phyloP scores from a whole-genome alignment of 1,140 invertebrate genomes.

The Apis dorsata region DNA sequence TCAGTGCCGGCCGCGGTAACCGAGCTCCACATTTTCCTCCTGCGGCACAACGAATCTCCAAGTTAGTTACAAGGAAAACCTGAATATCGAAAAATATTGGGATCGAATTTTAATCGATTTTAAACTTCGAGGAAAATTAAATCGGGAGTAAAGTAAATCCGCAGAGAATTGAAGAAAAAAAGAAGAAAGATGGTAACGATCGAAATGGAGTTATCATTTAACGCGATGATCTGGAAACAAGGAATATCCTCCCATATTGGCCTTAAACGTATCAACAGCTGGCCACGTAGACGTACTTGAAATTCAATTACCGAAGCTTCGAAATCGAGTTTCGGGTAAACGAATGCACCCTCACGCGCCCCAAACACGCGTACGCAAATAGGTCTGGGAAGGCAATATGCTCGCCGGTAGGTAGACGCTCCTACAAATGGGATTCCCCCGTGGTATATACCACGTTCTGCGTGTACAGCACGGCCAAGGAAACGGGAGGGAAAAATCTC shows the following conservation, averaged over 20 bases:
- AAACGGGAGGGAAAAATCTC: conserved; percentile 13
- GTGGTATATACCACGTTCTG: conserved; percentile 5
- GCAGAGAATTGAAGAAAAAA: no score
- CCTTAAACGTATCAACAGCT: conserved; percentile 35
- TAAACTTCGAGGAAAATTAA: no score
- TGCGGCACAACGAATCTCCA: conserved; percentile 41
- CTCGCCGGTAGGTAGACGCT: conserved; percentile 1
- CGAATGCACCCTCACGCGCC: conserved; percentile 60
- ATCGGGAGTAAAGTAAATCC: no score
- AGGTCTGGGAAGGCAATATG: conserved; percentile 41
- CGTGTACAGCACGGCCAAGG: neutral
- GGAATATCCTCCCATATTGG: neutral
- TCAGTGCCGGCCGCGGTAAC: conserved; percentile 80
- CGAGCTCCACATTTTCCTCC: conserved; percentile 82
- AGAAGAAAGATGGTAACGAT: no score
- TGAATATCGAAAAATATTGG: no score
- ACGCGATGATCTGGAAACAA: no score
- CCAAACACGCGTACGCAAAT: conserved; percentile 57
- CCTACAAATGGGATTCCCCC: conserved; percentile 37
- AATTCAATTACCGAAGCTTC: conserved; percentile 56
- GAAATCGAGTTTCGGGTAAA: conserved; percentile 64
- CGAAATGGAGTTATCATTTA: no score
- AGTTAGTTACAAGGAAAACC: neutral
- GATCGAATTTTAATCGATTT: no score
- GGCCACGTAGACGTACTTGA: conserved; percentile 32